Base-by-base conservation (phyloP, 2,797 vertebrate genomes). In the Spinibarbus caldwelli region DNA sequence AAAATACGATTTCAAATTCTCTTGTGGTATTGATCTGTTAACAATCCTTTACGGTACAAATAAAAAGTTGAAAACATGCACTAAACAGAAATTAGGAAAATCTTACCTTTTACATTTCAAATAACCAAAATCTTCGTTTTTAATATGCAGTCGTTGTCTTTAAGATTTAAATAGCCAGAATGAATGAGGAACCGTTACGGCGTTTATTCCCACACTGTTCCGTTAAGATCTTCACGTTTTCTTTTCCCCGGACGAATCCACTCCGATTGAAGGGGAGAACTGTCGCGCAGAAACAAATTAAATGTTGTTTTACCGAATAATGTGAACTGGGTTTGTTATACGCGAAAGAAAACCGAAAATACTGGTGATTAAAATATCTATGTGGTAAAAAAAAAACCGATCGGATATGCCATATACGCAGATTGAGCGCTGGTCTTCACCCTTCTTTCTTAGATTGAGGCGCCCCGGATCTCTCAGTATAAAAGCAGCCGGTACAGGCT, bases 331-430 rank as follows among this genome's bases (percentile, higher is more conserved):
- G 26, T 64, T 36, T 64, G 8, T 26, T 8, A 75, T 17, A 45
- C 15, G 6, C 54, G 6, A 29, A 21, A 12, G 1, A 7, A 57
- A 23, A 0, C 0, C 4, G 14, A 0, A 2, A 0, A 21, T 0
- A 4, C 2, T 8, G 59, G 19, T 34, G 1, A 19, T 36, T 64
- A 26, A 4, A 26, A 23, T 57, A 19, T 26, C 1, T 41, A 23
- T 21, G 15, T 26, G 21, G 0, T 7, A 17, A 49, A 52, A 23
- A 11, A 62, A 52, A 31, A 23, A n/a, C n/a, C 31, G 15, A 9
- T 19, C 1, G 15, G 2, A 36, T 66, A 2, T 19, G 17, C 29
- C 3, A 29, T 15, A 6, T 19, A 52, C 1, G 43, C 31, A 75
- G 14, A 26, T 14, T 12, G 31, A 66, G 11, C 21, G 6, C 0